Base-by-base conservation (phyloP, 2,113 vertebrate species). In the Steatornis caripensis region DNA sequence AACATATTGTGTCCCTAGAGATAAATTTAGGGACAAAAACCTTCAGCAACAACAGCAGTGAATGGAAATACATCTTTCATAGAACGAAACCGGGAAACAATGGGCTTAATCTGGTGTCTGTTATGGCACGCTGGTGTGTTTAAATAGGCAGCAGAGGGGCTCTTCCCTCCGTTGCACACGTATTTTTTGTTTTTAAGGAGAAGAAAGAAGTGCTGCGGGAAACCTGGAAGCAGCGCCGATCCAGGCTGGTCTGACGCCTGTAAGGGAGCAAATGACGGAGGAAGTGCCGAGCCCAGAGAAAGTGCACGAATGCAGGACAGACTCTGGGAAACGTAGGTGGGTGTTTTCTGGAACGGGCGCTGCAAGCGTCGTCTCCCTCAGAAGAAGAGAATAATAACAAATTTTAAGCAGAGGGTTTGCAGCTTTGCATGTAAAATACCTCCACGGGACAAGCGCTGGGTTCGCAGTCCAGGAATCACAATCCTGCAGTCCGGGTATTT, bases 31-130 rank as follows among this genome's bases (percentile, higher is more conserved):
- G 54, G 64, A 26, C 8, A 46, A 82, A 82, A 82, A 2, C 24
- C 36, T 36, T 32, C 3, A 1, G 15, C 0, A 0, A 46, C 6
- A 13, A 5, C 11, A 19, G 21, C 0, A 0, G n/a, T 7, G 29
- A 61, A 19, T 26, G 30, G 37, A 79, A 84, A 87, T 4, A 1
- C 1, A 0, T 45, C 18, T 16, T 8, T n/a, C 54, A 6, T n/a
- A 12, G n/a, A 21, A 21, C 5, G 20, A 36, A 86, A 62, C 7
- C 2, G 21, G 65, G 82, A 46, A 64, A n/a, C 16, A 12, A 34
- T 13, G 60, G 16, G 4, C 13, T 36, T 12, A 0, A 18, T 18
- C 39, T 4, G 1, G 34, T 6, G 36, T 11, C 16, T 9, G 23
- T 5, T 24, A 2, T 1, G 45, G 26, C 16, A 14, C 0, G 2